Evolutionary conservation across 2,113 vertebrate species (phyloP).

Genomic region (Parotia lawesii): DNA sequence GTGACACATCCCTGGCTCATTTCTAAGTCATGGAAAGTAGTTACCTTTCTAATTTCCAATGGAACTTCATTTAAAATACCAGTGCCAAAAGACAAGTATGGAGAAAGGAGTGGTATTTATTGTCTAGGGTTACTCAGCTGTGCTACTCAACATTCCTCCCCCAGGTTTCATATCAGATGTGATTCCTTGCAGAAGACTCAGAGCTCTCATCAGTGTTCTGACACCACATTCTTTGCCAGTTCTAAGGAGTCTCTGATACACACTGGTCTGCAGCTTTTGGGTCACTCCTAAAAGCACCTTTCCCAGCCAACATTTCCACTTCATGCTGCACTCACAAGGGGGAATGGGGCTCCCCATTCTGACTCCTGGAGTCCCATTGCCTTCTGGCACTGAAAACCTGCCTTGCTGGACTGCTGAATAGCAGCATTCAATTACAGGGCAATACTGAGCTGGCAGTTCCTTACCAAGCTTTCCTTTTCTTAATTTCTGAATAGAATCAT

Average conservation of each 20-base stretch:
- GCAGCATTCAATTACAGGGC: background rate
- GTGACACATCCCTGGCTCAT: constrained; percentile 9
- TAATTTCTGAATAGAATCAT: background rate
- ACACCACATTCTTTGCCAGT: background rate
- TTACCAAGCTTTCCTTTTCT: background rate
- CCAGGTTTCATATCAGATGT: background rate
- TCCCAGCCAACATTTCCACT: background rate
- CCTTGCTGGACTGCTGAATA: background rate
- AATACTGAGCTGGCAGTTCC: background rate
- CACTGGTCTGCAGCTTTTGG: background rate
- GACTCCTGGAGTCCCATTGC: background rate
- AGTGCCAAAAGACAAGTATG: background rate
- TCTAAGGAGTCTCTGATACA: background rate
- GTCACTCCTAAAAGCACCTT: background rate
- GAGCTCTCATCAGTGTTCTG: background rate
- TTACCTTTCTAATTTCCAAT: constrained; percentile 9
- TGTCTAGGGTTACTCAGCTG: background rate
- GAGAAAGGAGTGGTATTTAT: background rate
- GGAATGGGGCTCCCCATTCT: background rate
- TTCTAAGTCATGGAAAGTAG: background rate
- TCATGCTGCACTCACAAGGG: background rate
- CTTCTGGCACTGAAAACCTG: background rate
- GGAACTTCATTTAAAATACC: background rate
- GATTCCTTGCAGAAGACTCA: background rate
- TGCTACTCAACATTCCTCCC: background rate